A percentile compares a stretch with the other conserved stretches of the same genome.
These are phyloP conservation scores for Falco naumanni DNA, from an alignment of 2,797 vertebrate species.

Conservation along the genomic window DNA sequence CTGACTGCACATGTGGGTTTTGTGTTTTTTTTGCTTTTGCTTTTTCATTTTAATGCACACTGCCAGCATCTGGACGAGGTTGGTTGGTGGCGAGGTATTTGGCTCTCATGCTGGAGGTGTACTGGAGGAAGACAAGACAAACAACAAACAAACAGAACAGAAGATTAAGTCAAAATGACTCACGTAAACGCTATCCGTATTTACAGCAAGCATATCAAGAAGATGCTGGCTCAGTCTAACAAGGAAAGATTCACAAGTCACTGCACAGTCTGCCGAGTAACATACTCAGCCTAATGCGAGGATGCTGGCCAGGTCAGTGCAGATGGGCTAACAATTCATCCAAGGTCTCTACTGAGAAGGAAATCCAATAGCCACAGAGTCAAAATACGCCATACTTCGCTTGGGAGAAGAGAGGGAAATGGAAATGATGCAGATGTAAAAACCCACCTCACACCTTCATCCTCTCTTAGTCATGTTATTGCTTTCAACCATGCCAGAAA, in stretches of 20 bases:
- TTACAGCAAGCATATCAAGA: background rate
- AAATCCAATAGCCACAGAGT: background rate
- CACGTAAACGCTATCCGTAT: background rate
- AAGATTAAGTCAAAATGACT: conserved; percentile 23
- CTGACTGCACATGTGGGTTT: conserved; percentile 55
- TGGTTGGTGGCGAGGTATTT: conserved; percentile 98
- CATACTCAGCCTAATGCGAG: background rate
- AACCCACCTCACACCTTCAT: background rate
- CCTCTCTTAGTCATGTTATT: background rate
- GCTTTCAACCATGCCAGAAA: conserved; percentile 23
- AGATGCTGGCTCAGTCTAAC: background rate
- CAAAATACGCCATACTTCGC: background rate
- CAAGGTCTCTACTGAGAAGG: background rate
- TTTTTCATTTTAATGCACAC: conserved; percentile 78
- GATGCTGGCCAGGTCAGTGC: background rate
- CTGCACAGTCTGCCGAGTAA: background rate
- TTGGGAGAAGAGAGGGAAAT: background rate
- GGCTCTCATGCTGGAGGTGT: conserved; percentile 99
- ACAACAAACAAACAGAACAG: conserved; percentile 13
- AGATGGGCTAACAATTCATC: background rate
- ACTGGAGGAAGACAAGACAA: conserved; percentile 81
- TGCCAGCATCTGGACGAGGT: conserved; percentile 87
- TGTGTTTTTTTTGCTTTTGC: conserved; percentile 8
- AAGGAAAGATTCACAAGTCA: background rate
- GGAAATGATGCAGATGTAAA: conserved; percentile 1